phyloP scores from a whole-genome alignment of 1,140 invertebrate genomes.

The Thrips palmi region DNA sequence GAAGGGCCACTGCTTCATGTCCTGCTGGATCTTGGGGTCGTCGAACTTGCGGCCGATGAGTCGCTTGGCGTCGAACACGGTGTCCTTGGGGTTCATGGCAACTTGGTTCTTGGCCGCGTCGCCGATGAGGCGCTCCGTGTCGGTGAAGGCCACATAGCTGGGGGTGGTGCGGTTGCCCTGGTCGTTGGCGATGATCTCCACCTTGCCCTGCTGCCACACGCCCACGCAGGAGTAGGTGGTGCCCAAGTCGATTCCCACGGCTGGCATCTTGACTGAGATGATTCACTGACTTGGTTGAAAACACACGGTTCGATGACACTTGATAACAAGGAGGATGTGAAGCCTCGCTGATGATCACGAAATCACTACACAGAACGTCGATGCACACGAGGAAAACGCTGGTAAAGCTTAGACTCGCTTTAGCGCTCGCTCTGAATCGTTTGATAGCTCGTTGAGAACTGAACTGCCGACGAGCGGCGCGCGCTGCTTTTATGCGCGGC shows the following conservation, averaged over 20 bases:
- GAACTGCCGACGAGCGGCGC: background rate
- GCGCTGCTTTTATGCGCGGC: background rate
- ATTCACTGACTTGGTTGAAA: background rate
- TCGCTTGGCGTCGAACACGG: slow-evolving; percentile 38
- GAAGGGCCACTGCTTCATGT: slow-evolving; percentile 46
- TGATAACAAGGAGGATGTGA: background rate
- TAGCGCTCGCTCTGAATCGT: background rate
- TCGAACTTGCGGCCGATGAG: slow-evolving; percentile 47
- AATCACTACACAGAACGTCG: background rate
- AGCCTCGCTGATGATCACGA: background rate
- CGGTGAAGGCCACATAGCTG: slow-evolving; percentile 78
- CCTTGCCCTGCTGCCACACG: slow-evolving; percentile 66
- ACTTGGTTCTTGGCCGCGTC: slow-evolving; percentile 60
- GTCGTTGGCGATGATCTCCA: slow-evolving; percentile 84
- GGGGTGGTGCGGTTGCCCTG: slow-evolving; percentile 82
- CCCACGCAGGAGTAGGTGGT: slow-evolving; percentile 68
- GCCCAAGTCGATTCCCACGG: slow-evolving; percentile 60
- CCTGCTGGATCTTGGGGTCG: slow-evolving; percentile 40
- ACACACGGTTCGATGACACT: background rate
- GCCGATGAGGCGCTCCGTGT: slow-evolving; percentile 43
- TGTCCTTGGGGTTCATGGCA: slow-evolving; percentile 54
- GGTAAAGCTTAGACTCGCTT: background rate
- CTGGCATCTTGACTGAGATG: slow-evolving; percentile 47
- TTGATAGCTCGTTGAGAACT: background rate
- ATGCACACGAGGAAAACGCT: background rate